These are phyloP conservation scores for Pinctada fucata DNA, from an alignment of 2,888 invertebrate species.

Conservation along the genomic window DNA sequence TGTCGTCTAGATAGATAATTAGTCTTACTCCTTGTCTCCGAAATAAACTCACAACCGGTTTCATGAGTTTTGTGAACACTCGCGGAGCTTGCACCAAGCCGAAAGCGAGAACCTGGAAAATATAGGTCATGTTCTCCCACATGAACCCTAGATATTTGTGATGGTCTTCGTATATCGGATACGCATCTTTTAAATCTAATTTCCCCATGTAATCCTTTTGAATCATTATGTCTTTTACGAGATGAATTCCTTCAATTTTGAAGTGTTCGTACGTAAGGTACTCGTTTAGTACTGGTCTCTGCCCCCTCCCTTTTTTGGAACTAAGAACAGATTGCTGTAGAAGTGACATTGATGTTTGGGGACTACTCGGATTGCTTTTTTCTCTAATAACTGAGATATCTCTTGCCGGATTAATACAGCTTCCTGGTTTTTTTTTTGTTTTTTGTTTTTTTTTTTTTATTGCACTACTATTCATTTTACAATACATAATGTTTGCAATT, in stretches of 20 bases:
- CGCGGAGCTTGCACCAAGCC: slow-evolving; percentile 18
- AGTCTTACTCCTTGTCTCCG: slow-evolving; percentile 23
- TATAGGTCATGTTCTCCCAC: not conserved
- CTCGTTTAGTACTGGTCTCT: too few relatives aligned
- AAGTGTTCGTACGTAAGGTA: slow-evolving; percentile 23
- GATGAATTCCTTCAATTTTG: slow-evolving; percentile 30
- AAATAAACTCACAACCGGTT: slow-evolving; percentile 19
- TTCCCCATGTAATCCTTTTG: slow-evolving; percentile 17
- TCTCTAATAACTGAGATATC: too few relatives aligned
- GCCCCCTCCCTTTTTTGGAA: slow-evolving; percentile 7
- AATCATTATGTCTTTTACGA: slow-evolving; percentile 21
- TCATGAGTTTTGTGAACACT: slow-evolving; percentile 29
- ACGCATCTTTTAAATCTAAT: slow-evolving; percentile 20
- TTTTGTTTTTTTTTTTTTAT: too few relatives aligned
- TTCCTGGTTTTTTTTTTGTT: too few relatives aligned
- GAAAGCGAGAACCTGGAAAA: slow-evolving; percentile 19
- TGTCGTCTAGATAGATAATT: slow-evolving; percentile 33
- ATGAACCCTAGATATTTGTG: slow-evolving; percentile 23
- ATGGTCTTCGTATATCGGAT: slow-evolving; percentile 18
- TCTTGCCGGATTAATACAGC: too few relatives aligned
- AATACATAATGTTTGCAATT: too few relatives aligned
- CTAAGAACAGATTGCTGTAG: slow-evolving; percentile 18
- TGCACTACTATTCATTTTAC: too few relatives aligned
- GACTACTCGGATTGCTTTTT: too few relatives aligned
- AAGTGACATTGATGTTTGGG: too few relatives aligned